Base-by-base conservation (phyloP, 1,140 invertebrate species). In the Drosophila mayri region DNA sequence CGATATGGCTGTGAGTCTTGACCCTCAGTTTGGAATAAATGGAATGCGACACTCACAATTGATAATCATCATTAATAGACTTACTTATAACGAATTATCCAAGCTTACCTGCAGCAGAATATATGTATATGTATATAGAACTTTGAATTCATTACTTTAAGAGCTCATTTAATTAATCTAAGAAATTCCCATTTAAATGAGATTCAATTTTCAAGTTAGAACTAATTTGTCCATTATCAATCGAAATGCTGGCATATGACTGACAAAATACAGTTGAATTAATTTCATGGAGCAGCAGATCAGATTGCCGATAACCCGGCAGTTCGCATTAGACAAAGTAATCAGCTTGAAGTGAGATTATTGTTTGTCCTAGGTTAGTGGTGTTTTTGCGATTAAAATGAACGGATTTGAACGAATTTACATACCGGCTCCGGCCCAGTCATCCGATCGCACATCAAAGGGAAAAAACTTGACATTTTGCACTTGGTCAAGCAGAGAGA, bases 401-500 rank as follows among this genome's bases (percentile, higher is more conserved):
- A 30, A 49, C 9, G 10, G 75, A 76, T 70, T 79, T 66, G 40
- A n/a, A 85, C 49, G 63, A 79, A 74, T 74, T 80, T 75, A 57
- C 77, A 80, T 65, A 75, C 40, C 28, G 61, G 1, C 7, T 1
- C 28, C 7, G 28, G 8, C 8, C 28, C 25, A 25, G 28, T 67
- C n/a, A 37, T 20, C n/a, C 40, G 47, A 68, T 50, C 87, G 74
- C 63, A 88, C 85, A 88, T 88, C 84, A 88, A 88, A 88, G 84
- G 47, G 41, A 55, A 59, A 58, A 78, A 88, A 83, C 83, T 87
- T 87, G 83, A 87, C 84, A 87, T 87, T 87, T 87, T 88, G 80
- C 84, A 87, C 84, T 87, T 87, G 84, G 84, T 87, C 84, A 87
- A 87, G 67, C 80, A 88, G 79, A 79, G 78, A 5, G 25, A 25